Conservation (phyloP, 2,113 vertebrate species). For the Heloderma charlesbogerti region DNA sequence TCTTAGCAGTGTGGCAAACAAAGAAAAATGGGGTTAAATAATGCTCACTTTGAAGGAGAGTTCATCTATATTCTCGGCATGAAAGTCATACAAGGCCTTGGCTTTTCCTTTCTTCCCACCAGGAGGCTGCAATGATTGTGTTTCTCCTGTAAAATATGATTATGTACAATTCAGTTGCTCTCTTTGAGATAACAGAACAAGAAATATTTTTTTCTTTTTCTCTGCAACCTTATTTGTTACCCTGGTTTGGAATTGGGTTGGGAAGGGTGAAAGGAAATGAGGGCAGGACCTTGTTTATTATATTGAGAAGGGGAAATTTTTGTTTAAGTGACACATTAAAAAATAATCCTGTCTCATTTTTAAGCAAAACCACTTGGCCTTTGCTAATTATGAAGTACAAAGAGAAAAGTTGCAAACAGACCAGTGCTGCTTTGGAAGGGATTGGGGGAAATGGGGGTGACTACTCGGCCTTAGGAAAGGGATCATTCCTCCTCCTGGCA, state of each 20-base stretch:
- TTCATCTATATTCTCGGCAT: slow-evolving; percentile 88
- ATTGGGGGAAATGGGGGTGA: not conserved
- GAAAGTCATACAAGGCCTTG: slow-evolving; percentile 87
- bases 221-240: no score
- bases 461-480: not conserved
- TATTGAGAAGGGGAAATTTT: not conserved
- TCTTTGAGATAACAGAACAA: slow-evolving; percentile 16
- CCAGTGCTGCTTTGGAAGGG: not conserved
- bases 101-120: slow-evolving; percentile 74
- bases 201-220: not conserved
- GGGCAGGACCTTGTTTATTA: not conserved
- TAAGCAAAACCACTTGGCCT: not conserved
- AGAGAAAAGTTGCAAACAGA: not conserved
- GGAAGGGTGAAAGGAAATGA: not conserved
- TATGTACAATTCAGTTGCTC: slow-evolving; percentile 38
- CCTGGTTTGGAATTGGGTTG: not conserved
- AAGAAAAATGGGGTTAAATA: not conserved
- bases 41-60: slow-evolving; percentile 88
- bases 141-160: slow-evolving; percentile 66
- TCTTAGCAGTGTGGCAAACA: not conserved
- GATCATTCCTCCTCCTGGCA: not conserved
- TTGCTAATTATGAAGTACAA: not conserved
- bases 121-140: slow-evolving; percentile 49
- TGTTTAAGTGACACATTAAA: not conserved
- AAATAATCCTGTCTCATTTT: not conserved